These are phyloP conservation scores for Psylliodes chrysocephalus DNA, from an alignment of 2,888 invertebrate species.

Conservation along the genomic window DNA sequence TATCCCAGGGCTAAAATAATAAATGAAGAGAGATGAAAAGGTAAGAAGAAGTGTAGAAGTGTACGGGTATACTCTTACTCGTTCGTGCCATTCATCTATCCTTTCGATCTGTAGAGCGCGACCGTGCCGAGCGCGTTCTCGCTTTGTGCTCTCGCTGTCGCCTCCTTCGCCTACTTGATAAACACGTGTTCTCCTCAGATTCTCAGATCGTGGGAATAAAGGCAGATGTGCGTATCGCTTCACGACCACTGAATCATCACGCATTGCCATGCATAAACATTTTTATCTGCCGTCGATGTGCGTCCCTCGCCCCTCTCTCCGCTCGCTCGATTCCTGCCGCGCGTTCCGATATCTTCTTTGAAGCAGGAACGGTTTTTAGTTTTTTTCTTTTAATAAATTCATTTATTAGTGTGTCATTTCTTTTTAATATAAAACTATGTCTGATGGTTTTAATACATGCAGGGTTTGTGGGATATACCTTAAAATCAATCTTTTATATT, in stretches of 20 bases:
- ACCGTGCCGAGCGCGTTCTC: slow-evolving; percentile 33
- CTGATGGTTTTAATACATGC: no score
- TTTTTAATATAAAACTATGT: no score
- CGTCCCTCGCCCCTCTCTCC: slow-evolving; percentile 31
- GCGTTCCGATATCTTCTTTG: background rate
- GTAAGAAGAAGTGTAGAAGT: background rate
- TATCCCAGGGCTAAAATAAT: background rate
- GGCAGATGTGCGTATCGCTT: slow-evolving; percentile 57
- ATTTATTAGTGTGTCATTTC: no score
- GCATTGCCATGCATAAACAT: slow-evolving; percentile 49
- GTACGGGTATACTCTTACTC: no score
- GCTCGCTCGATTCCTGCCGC: slow-evolving; percentile 19
- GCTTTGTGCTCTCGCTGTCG: slow-evolving; percentile 47
- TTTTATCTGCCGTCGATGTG: slow-evolving; percentile 39
- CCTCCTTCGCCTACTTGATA: slow-evolving; percentile 43
- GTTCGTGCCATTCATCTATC: background rate
- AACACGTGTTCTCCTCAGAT: slow-evolving; percentile 59
- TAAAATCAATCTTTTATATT: no score
- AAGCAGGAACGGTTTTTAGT: background rate
- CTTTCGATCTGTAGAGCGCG: background rate
- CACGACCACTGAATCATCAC: slow-evolving; percentile 44
- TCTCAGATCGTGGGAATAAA: slow-evolving; percentile 61
- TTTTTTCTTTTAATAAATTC: background rate
- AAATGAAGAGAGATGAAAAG: background rate
- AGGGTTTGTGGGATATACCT: no score